Evolutionary conservation across 2,888 invertebrate genomes (phyloP), one percentile per base, ranked within the genome.

Genomic region (Acrobasis repandana): DNA sequence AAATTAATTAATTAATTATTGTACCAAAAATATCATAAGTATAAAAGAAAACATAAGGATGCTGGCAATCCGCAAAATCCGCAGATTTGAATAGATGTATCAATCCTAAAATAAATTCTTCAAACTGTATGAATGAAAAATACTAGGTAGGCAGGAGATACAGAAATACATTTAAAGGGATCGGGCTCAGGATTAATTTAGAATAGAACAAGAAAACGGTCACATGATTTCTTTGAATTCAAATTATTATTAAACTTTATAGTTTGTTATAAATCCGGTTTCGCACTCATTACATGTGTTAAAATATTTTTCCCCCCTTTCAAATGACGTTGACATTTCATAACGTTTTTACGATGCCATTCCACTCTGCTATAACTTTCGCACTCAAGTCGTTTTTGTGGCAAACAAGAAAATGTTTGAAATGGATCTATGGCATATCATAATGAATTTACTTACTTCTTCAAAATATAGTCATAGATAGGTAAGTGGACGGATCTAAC

Each of bases 301-400:
- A 34, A 28, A 46, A 46, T 47, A 34, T 62, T 67, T 50, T 57
- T 36, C 49, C 56, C 57, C 46, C 54, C 38, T 57, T 56, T 48
- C 43, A 72, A 72, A 71, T 66, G 62, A 65, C 63, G 68, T 71
- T 70, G 74, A 70, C 72, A 72, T 82, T 82, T 82, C 75, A 73
- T 80, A 79, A 78, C 69, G 70, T 72, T 80, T 85, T 86, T 82
- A 85, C 77, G 81, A 79, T 67, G 68, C 69, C 68, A 72, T 81
- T 80, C 73, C 67, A 67, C 65, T 71, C 64, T 63, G 71, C 66
- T 73, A 71, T 73, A 76, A 76, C 74, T 74, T 77, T 71, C 67
- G 67, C 70, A 72, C 71, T 75, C 60, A 58, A 63, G 58, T 63
- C 61, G 59, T 60, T 66, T 67, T 59, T 65, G 68, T 71, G 68